phyloP scores from a whole-genome alignment of 2,797 vertebrate species.

The Salmo trutta region DNA sequence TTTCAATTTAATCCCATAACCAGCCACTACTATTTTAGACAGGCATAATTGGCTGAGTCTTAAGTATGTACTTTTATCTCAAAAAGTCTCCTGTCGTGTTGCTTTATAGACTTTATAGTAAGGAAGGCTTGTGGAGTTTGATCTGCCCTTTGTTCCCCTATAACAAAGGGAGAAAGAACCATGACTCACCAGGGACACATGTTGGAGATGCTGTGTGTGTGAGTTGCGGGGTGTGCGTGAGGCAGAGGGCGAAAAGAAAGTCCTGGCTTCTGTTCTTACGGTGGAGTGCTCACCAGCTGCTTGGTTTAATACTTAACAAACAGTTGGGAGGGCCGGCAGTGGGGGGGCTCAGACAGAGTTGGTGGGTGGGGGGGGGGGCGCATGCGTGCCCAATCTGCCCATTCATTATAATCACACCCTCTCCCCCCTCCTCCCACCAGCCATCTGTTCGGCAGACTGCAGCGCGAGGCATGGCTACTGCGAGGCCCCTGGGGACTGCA shows the following conservation, averaged over 20 bases:
- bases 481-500: slow-evolving; percentile 79
- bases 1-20: neutral
- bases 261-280: slow-evolving; percentile 47
- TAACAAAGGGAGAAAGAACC: slow-evolving; percentile 63
- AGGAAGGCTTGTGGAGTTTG: slow-evolving; percentile 29
- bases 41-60: too few relatives aligned
- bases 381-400: slow-evolving; percentile 14
- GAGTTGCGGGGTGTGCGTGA: slow-evolving; percentile 19
- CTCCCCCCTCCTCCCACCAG: slow-evolving; percentile 68
- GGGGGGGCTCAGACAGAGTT: slow-evolving; percentile 60
- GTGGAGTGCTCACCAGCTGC: slow-evolving; percentile 76
- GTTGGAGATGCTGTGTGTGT: slow-evolving; percentile 57
- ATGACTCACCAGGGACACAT: slow-evolving; percentile 49
- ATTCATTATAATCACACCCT: slow-evolving; percentile 65
- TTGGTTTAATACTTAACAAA: slow-evolving; percentile 69
- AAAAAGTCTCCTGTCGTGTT: too few relatives aligned
- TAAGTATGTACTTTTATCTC: too few relatives aligned
- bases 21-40: neutral
- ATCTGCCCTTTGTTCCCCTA: slow-evolving; percentile 68
- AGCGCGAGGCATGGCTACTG: slow-evolving; percentile 80
- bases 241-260: slow-evolving; percentile 60
- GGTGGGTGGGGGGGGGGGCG: slow-evolving; percentile 42
- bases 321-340: slow-evolving; percentile 48
- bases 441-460: slow-evolving; percentile 81
- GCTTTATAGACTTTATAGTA: too few relatives aligned